phyloP scores from a whole-genome alignment of 2,888 invertebrate species.

The Margaritifera margaritifera region DNA sequence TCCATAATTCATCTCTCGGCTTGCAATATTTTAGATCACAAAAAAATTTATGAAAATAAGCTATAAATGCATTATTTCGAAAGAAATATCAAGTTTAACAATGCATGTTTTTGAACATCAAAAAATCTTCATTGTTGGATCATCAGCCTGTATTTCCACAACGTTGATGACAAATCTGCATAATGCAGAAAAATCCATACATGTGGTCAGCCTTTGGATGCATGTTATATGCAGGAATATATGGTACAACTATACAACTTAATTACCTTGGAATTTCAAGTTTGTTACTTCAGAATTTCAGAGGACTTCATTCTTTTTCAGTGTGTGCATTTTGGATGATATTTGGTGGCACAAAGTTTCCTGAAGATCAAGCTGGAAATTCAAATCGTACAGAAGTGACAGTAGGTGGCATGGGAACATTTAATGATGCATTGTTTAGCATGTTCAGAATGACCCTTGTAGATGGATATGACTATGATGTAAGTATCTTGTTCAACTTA shows the following conservation, averaged over 20 bases:
- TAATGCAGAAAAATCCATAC: no score
- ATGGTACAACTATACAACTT: background rate
- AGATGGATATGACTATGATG: slow-evolving; percentile 71
- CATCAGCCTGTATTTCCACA: no score
- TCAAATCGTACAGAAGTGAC: slow-evolving; percentile 17
- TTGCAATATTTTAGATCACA: no score
- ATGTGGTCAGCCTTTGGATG: no score
- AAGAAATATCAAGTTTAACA: no score
- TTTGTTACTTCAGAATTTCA: background rate
- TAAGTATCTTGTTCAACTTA: slow-evolving; percentile 40
- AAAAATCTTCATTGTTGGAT: no score
- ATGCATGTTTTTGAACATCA: no score
- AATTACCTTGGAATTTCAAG: background rate
- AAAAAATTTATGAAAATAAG: no score
- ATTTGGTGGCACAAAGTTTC: slow-evolving; percentile 65
- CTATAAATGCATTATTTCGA: no score
- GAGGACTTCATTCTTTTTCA: slow-evolving; percentile 29
- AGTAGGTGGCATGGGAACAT: slow-evolving; percentile 48
- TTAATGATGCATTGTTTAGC: slow-evolving; percentile 57
- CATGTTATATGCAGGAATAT: no score
- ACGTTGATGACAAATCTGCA: no score
- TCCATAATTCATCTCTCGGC: no score
- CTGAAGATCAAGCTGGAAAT: slow-evolving; percentile 32
- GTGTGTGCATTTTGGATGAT: slow-evolving; percentile 72
- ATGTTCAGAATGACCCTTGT: slow-evolving; percentile 70